Evolutionary conservation across 2,113 vertebrate species (phyloP).

Genomic region (Phycodurus eques): DNA sequence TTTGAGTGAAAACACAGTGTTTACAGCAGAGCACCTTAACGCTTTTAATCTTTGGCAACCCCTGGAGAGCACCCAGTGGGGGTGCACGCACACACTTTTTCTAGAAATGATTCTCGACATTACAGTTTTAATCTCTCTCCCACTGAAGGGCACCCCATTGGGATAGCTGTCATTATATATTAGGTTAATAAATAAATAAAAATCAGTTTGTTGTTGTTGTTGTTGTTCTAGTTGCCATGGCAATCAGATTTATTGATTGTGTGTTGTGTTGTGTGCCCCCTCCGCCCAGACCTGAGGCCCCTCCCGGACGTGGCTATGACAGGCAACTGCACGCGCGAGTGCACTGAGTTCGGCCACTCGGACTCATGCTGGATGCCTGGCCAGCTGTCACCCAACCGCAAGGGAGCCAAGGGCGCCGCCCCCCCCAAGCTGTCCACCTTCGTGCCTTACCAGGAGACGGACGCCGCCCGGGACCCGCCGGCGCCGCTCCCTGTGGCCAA

Average conservation of each 20-base stretch:
- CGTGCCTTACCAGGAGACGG: slow-evolving; percentile 99
- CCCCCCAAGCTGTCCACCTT: slow-evolving; percentile 97
- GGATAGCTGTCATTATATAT: background rate
- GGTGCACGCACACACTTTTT: background rate
- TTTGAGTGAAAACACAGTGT: background rate
- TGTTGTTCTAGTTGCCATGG: background rate
- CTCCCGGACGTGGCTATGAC: slow-evolving; percentile 98
- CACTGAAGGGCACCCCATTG: background rate
- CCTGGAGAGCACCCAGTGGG: background rate
- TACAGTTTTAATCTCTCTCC: background rate
- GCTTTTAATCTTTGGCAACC: background rate
- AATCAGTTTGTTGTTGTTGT: background rate
- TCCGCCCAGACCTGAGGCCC: slow-evolving; percentile 84
- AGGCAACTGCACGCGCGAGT: slow-evolving; percentile 94
- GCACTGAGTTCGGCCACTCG: slow-evolving; percentile 96
- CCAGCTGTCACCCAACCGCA: slow-evolving; percentile 87
- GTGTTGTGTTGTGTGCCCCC: background rate
- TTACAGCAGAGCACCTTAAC: background rate
- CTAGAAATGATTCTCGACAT: background rate
- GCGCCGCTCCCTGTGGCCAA: slow-evolving; percentile 87
- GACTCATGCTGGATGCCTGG: slow-evolving; percentile 99
- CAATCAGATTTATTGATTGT: background rate
- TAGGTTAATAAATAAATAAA: background rate
- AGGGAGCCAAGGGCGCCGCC: slow-evolving; percentile 76
- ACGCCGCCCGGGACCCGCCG: slow-evolving; percentile 69